phyloP scores from a whole-genome alignment of 2,888 invertebrate species.

The Tridacna gigas region DNA sequence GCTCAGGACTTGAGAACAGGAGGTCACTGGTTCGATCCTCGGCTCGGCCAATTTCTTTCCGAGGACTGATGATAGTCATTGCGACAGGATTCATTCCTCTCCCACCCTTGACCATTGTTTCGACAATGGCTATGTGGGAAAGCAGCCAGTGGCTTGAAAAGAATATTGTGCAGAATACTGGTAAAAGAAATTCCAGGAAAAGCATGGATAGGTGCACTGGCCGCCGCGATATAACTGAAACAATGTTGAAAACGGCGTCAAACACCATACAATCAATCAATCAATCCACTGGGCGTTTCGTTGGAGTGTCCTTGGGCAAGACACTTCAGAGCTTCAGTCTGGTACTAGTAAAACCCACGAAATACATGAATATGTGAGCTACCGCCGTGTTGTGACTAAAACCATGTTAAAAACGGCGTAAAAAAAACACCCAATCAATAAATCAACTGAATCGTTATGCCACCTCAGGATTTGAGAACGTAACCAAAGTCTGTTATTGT shows the following conservation, averaged over 20 bases:
- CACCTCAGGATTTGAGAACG: too few species aligned
- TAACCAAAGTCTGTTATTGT: too few species aligned
- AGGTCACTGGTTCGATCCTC: too few species aligned
- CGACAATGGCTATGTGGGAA: neutral
- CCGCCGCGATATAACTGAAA: neutral
- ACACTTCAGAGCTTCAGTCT: too few species aligned
- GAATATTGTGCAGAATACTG: neutral
- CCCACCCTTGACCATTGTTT: neutral
- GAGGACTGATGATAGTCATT: neutral
- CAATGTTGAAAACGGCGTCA: neutral
- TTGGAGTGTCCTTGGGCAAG: too few species aligned
- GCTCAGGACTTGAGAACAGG: too few species aligned
- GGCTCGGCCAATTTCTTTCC: neutral
- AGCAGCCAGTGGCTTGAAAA: neutral
- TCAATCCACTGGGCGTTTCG: too few species aligned
- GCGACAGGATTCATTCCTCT: neutral
- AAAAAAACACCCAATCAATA: neutral
- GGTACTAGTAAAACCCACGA: neutral
- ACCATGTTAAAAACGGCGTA: neutral
- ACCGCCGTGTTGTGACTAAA: neutral
- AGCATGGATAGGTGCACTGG: neutral
- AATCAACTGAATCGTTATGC: neutral
- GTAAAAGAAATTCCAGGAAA: neutral
- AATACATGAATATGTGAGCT: neutral
- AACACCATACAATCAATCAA: neutral